phyloP scores from a whole-genome alignment of 35 echinoderm and acorn worm species.

The Lytechinus variegatus region DNA sequence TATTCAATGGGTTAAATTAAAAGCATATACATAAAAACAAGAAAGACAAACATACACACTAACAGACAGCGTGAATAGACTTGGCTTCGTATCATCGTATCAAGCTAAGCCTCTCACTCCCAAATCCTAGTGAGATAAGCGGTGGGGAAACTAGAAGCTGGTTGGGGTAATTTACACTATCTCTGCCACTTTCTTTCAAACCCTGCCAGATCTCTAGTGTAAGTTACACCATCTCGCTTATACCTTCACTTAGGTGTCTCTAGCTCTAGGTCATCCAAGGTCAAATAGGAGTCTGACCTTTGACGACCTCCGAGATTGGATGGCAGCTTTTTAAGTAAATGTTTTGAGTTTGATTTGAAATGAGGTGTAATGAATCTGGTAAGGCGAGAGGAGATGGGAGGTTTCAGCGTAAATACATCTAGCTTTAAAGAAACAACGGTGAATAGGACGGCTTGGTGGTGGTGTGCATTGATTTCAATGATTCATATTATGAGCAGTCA shows the following conservation, averaged over 20 bases:
- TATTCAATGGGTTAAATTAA: no score
- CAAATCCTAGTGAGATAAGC: conserved; percentile 1
- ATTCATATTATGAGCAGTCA: background rate
- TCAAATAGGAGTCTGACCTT: conserved; percentile 44
- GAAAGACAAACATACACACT: background rate
- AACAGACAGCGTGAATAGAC: background rate
- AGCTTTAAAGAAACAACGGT: conserved; percentile 25
- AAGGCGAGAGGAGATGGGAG: background rate
- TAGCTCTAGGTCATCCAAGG: conserved; percentile 9
- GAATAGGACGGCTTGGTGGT: background rate
- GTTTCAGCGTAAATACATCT: background rate
- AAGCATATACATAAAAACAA: no score
- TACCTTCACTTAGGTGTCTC: background rate
- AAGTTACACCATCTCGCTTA: background rate
- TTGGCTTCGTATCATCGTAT: background rate
- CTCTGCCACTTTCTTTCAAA: background rate
- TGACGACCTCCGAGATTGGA: conserved; percentile 9
- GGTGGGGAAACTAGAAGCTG: background rate
- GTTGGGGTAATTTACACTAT: conserved; percentile 34
- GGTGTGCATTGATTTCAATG: background rate
- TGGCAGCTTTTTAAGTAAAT: conserved; percentile 34
- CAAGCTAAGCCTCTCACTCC: background rate
- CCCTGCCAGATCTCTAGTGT: conserved; percentile 11
- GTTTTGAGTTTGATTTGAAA: conserved; percentile 45
- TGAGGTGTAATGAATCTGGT: conserved; percentile 34